phyloP scores from a whole-genome alignment of 2,888 invertebrate genomes.

The Ophraella communa region DNA sequence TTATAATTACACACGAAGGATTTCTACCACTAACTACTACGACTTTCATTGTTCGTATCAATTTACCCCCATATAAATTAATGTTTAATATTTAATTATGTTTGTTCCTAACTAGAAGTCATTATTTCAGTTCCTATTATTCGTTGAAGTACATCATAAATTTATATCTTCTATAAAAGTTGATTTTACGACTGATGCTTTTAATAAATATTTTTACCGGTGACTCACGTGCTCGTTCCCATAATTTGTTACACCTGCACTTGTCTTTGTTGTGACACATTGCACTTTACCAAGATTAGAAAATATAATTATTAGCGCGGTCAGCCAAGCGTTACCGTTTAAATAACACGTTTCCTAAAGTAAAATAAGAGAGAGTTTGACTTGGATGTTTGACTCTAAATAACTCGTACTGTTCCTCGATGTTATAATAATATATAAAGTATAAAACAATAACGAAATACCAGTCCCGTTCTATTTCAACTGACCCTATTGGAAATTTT shows the following conservation, averaged over 20 bases:
- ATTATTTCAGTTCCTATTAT: too few species aligned
- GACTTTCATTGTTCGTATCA: too few species aligned
- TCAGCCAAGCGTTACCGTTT: neutral
- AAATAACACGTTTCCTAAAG: neutral
- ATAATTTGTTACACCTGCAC: neutral
- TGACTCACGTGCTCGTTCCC: neutral
- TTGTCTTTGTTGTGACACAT: neutral
- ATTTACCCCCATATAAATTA: too few species aligned
- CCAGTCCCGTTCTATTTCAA: too few species aligned
- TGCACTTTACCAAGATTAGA: conserved; percentile 1
- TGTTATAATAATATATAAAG: neutral
- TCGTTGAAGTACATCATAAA: too few species aligned
- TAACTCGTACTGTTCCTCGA: neutral
- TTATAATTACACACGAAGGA: too few species aligned
- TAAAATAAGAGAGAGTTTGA: neutral
- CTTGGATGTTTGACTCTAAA: neutral
- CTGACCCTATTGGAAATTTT: too few species aligned
- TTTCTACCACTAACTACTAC: too few species aligned
- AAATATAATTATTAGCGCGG: conserved; percentile 5
- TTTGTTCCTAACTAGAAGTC: too few species aligned
- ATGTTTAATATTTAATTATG: too few species aligned
- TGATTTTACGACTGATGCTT: neutral
- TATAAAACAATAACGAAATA: too few species aligned
- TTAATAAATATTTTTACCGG: neutral
- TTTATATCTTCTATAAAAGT: too few species aligned